Base-by-base conservation (phyloP, 2,113 vertebrate species). In the Spheniscus mendiculus region DNA sequence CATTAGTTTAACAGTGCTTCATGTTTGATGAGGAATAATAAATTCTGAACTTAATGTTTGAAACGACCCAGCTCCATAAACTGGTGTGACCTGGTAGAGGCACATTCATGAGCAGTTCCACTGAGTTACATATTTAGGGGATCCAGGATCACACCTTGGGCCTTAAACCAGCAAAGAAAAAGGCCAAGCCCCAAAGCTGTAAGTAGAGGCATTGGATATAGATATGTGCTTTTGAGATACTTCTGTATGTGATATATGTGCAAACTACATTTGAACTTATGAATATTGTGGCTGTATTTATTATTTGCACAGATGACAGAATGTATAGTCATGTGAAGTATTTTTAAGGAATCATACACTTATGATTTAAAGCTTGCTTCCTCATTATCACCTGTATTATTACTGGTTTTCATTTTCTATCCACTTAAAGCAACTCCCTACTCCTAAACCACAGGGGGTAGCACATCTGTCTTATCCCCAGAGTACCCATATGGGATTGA, bases 71-170 rank as follows among this genome's bases (percentile, higher is more conserved):
- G 47, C 59, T 70, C 34, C 69, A 9, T 21, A 65, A 84, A 17
- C 15, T n/a, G 38, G 32, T 29, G 49, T 45, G 71, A 32, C 26
- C 65, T 9, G 29, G 8, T 20, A 40, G 19, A 56, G 65, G 27
- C 38, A 22, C 7, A 2, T 14, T 63, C 30, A 4, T 0, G 8
- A 88, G 65, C 40, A 66, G 36, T 59, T 91, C 27, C 2, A 1
- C n/a, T 0, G 17, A 42, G 23, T n/a, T 71, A 23, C 0, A 0
- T 30, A 1, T 61, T 83, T 45, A 26, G 58, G 76, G 65, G 83
- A 88, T 70, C 30, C 71, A 32, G 52, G 42, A 30, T 88, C 36
- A 45, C 42, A 58, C 20, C 34, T 27, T 6, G 32, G 58, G 78
- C 71, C 58, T 74, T 85, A 49, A 96, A 89, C 66, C 13, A 87